Percentiles rank a stretch among this genome's conserved stretches.
phyloP scores from a whole-genome alignment of 2,888 invertebrate genomes.

The Bimastos eiseni region DNA sequence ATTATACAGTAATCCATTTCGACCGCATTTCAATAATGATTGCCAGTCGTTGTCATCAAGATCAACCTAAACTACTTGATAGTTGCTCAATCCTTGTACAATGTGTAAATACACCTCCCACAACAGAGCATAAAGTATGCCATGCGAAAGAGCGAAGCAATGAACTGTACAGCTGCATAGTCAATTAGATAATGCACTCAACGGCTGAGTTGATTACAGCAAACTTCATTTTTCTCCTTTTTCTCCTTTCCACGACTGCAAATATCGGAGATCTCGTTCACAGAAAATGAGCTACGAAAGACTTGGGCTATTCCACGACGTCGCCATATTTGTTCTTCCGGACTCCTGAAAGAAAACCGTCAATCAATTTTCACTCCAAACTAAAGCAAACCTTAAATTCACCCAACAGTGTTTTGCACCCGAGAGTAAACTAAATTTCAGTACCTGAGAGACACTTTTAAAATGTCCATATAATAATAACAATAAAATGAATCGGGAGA shows the following conservation, averaged over 20 bases:
- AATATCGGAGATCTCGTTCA: background rate
- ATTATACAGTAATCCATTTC: background rate
- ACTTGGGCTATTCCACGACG: constrained; percentile 65
- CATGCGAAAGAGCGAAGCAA: background rate
- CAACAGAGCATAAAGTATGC: background rate
- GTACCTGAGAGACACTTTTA: too few relatives aligned
- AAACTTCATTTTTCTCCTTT: background rate
- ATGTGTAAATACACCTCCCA: background rate
- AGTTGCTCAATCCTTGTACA: background rate
- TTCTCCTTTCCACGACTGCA: background rate
- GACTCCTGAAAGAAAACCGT: constrained; percentile 20
- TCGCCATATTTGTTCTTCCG: constrained; percentile 36
- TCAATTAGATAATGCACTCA: background rate
- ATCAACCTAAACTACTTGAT: background rate
- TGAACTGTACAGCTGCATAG: background rate
- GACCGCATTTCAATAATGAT: background rate
- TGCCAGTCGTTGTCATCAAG: background rate
- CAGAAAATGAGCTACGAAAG: constrained; percentile 57
- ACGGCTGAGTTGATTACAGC: background rate
- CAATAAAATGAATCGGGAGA: too few relatives aligned
- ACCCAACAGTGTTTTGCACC: background rate
- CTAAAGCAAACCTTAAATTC: background rate
- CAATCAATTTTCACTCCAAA: background rate
- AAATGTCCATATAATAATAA: too few relatives aligned
- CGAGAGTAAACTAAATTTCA: too few relatives aligned